Evolutionary conservation across 2,113 vertebrate genomes (phyloP).

Genomic region (Seriola aureovittata): DNA sequence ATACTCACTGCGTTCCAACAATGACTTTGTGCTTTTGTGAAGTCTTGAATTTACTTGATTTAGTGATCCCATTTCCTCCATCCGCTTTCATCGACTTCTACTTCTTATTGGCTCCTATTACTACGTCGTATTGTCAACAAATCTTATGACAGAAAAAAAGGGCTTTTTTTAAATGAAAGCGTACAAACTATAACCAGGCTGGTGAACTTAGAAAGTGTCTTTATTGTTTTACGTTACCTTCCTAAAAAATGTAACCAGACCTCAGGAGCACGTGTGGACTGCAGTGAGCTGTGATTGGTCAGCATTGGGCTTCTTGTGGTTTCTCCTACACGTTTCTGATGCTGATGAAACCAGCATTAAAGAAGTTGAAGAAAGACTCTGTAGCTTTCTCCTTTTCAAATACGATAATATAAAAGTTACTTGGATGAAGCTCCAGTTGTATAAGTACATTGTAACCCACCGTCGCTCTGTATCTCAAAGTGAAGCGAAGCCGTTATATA

Average conservation of each 20-base stretch:
- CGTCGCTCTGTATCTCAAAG: too few species aligned
- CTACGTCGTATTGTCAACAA: not conserved
- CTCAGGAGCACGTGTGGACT: not conserved
- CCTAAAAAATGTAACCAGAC: not conserved
- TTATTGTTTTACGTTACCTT: not conserved
- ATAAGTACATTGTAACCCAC: too few species aligned
- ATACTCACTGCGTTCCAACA: not conserved
- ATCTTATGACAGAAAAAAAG: not conserved
- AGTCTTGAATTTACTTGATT: not conserved
- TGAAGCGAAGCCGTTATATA: too few species aligned
- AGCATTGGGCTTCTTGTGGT: not conserved
- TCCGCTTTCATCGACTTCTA: not conserved
- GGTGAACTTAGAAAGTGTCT: not conserved
- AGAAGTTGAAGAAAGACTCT: not conserved
- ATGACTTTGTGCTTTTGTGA: not conserved
- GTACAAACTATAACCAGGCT: not conserved
- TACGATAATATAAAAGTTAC: too few species aligned
- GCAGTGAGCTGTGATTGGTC: not conserved
- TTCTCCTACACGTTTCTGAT: not conserved
- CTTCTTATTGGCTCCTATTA: not conserved
- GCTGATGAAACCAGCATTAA: not conserved
- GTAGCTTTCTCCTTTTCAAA: too few species aligned
- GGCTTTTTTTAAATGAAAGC: not conserved
- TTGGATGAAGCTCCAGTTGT: too few species aligned
- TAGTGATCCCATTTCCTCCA: not conserved